phyloP scores from a whole-genome alignment of 1,140 invertebrate genomes.

The Grapholita molesta region DNA sequence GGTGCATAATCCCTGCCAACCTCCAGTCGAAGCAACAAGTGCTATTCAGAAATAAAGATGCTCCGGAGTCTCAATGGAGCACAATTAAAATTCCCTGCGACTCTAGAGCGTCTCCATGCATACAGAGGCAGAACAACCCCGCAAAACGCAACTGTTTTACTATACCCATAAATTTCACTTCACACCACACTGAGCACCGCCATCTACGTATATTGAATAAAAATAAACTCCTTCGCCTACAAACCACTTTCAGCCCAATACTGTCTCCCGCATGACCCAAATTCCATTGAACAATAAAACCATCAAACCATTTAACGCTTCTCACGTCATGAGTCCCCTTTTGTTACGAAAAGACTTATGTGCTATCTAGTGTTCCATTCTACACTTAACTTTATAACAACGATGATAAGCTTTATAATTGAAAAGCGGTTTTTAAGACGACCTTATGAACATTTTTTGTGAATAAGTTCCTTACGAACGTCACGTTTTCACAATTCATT shows the following conservation, averaged over 20 bases:
- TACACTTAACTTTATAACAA: conserved; percentile 41
- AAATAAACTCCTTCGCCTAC: conserved; percentile 39
- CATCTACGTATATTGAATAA: conserved; percentile 48
- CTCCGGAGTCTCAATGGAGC: conserved; percentile 58
- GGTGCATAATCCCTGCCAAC: conserved; percentile 41
- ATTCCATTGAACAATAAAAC: conserved; percentile 32
- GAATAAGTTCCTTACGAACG: conserved; percentile 38
- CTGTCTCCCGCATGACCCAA: conserved; percentile 35
- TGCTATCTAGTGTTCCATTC: conserved; percentile 26
- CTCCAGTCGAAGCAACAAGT: conserved; percentile 59
- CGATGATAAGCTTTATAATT: conserved; percentile 30
- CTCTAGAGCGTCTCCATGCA: conserved; percentile 48
- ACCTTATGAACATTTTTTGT: conserved; percentile 36
- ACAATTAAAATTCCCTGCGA: conserved; percentile 69
- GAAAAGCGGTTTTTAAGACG: conserved; percentile 16
- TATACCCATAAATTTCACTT: conserved; percentile 57
- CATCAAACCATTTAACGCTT: conserved; percentile 46
- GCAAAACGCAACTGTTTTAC: conserved; percentile 55
- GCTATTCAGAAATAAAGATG: conserved; percentile 63
- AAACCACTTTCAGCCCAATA: conserved; percentile 48
- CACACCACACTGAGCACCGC: conserved; percentile 44
- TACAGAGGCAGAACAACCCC: conserved; percentile 35
- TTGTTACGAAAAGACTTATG: conserved; percentile 47
- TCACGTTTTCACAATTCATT: conserved; percentile 55
- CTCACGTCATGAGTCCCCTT: conserved; percentile 55